Conservation (phyloP, 1,140 invertebrate genomes). For the Megathymus violae region DNA sequence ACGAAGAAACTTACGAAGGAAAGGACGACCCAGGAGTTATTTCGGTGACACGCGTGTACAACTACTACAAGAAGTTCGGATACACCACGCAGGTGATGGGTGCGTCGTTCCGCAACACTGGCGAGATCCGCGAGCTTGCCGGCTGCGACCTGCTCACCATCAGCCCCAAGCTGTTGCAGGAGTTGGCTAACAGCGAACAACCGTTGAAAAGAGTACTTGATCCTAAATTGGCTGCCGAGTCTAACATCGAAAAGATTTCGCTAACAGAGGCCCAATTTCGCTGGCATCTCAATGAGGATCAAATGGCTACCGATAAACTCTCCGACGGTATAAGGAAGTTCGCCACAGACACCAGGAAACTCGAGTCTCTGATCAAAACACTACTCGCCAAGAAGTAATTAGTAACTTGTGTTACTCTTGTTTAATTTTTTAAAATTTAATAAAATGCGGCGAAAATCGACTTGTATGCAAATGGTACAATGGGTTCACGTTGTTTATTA, state of each 20-base stretch:
- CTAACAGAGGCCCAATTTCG: conserved; percentile 94
- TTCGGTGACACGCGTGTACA: conserved; percentile 98
- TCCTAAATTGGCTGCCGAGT: conserved; percentile 84
- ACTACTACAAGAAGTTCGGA: conserved; percentile 99
- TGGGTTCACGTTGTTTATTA: conserved; percentile 19
- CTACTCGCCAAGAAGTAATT: conserved; percentile 72
- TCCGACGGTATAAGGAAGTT: conserved; percentile 99
- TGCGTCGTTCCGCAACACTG: conserved; percentile 98
- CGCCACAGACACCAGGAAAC: conserved; percentile 95
- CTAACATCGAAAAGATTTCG: conserved; percentile 89
- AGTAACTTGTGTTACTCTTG: too few species aligned
- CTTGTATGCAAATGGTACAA: conserved; percentile 24
- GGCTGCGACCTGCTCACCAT: conserved; percentile 99
- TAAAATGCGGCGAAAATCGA: conserved; percentile 15
- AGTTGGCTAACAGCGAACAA: conserved; percentile 89
- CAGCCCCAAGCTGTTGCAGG: conserved; percentile 93
- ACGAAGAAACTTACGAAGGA: conserved; percentile 92
- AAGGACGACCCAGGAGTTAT: conserved; percentile 97
- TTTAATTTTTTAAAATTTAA: not conserved
- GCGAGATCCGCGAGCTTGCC: conserved; percentile 96
- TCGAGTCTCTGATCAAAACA: conserved; percentile 89
- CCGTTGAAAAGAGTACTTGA: conserved; percentile 84
- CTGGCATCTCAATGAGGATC: conserved; percentile 98
- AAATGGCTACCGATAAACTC: conserved; percentile 99
- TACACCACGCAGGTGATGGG: conserved; percentile 99